Evolutionary conservation across 2,888 invertebrate genomes (phyloP).

Genomic region (Psococerastis gibbosa): DNA sequence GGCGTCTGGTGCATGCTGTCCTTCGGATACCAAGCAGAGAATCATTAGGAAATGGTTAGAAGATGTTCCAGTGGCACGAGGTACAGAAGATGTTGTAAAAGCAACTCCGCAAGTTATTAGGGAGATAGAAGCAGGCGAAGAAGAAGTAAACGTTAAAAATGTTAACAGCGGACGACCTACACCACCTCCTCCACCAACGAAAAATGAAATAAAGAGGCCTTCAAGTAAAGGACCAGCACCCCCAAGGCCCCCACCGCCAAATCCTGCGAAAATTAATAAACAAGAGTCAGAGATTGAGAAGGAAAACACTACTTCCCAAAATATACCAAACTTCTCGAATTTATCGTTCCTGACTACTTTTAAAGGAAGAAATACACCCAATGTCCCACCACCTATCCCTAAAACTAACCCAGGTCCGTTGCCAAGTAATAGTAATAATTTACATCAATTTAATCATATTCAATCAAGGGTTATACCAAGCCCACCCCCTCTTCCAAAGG

Average conservation of each 20-base stretch:
- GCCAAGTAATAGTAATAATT: conserved; percentile 1
- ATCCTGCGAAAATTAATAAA: not conserved
- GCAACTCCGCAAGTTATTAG: conserved; percentile 9
- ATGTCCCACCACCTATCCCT: conserved; percentile 4
- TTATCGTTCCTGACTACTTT: conserved; percentile 5
- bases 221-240: conserved; percentile 22
- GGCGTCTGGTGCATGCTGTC: conserved; percentile 3
- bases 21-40: conserved; percentile 47
- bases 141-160: not conserved
- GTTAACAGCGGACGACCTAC: conserved; percentile 16
- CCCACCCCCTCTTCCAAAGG: conserved; percentile 12
- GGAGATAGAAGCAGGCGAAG: conserved; percentile 6
- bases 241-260: conserved; percentile 21
- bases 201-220: not conserved
- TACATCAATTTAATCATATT: not conserved
- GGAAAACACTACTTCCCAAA: not conserved
- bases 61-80: conserved; percentile 35
- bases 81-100: conserved; percentile 14
- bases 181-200: conserved; percentile 2
- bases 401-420: conserved; percentile 5
- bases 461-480: conserved; percentile 9
- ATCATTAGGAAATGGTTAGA: conserved; percentile 60
- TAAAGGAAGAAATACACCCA: not conserved
- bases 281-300: not conserved
- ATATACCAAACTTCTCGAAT: conserved; percentile 7